Percentiles rank a stretch among this genome's conserved stretches.
Conservation (phyloP, 1,140 invertebrate species). For the Zophobas morio region DNA sequence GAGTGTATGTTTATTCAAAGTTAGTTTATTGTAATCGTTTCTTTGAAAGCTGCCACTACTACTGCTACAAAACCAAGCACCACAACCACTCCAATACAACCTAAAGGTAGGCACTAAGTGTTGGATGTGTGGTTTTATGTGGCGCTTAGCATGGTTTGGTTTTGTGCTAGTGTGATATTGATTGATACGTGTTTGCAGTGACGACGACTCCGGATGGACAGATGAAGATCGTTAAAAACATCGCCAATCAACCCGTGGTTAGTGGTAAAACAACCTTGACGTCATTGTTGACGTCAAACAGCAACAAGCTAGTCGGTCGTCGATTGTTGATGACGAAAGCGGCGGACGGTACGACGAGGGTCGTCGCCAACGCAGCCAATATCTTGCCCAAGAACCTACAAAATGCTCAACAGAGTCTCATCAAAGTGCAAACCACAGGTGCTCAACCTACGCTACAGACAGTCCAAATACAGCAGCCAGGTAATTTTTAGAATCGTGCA, state of each 20-base stretch:
- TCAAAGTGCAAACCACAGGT: constrained; percentile 63
- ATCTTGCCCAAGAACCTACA: constrained; percentile 69
- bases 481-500: constrained; percentile 48
- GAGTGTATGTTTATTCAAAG: constrained; percentile 58
- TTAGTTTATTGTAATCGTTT: constrained; percentile 51
- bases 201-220: constrained; percentile 70
- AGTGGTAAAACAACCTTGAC: constrained; percentile 79
- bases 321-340: constrained; percentile 88
- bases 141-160: constrained; percentile 20
- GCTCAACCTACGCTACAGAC: constrained; percentile 55
- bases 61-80: constrained; percentile 61
- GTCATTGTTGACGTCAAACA: constrained; percentile 76
- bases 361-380: constrained; percentile 75
- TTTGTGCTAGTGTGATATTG: constrained; percentile 12
- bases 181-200: constrained; percentile 9
- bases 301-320: constrained; percentile 78
- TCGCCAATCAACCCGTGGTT: constrained; percentile 71
- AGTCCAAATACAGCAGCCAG: constrained; percentile 58
- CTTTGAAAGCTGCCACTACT: constrained; percentile 62
- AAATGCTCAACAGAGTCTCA: constrained; percentile 59
- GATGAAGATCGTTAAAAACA: constrained; percentile 75
- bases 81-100: constrained; percentile 65
- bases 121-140: constrained; percentile 44
- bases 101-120: constrained; percentile 64
- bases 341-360: constrained; percentile 82